Percentiles rank a stretch among this genome's conserved stretches.
phyloP scores from a whole-genome alignment of 2,113 vertebrate species.

The Gavialis gangeticus region DNA sequence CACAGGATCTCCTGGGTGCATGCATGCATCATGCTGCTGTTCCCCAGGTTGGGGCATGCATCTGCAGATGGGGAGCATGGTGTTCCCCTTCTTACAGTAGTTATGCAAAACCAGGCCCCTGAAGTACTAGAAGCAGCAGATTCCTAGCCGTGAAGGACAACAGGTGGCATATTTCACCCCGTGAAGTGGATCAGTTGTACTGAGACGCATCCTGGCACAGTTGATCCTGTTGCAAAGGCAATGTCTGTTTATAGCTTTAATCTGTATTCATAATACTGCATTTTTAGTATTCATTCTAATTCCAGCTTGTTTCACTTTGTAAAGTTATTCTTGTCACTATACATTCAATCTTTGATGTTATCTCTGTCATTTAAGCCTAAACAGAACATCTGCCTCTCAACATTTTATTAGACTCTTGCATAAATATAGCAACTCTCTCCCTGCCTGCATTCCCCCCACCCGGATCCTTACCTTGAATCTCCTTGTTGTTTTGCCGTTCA shows the following conservation, averaged over 20 bases:
- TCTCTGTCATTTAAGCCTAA: constrained; percentile 24
- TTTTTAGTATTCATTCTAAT: background rate
- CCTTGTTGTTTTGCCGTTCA: constrained; percentile 32
- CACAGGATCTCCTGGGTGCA: no score
- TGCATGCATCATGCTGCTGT: no score
- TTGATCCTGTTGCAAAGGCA: no score
- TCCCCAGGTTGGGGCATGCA: no score
- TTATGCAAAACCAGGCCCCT: no score
- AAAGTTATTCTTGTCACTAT: background rate
- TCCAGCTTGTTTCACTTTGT: background rate
- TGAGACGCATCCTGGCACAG: no score
- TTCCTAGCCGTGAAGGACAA: no score
- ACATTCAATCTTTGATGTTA: background rate
- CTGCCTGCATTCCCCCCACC: background rate
- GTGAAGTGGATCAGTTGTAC: no score
- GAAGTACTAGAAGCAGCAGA: no score
- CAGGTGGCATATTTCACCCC: no score
- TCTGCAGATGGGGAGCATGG: no score
- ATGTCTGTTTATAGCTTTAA: background rate
- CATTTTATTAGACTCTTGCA: background rate
- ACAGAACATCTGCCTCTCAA: background rate
- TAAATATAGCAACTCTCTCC: constrained; percentile 32
- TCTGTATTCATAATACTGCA: background rate
- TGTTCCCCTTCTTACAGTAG: no score
- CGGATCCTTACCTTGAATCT: background rate